Conservation (phyloP, 2,113 vertebrate species). For the Dromas ardeola region DNA sequence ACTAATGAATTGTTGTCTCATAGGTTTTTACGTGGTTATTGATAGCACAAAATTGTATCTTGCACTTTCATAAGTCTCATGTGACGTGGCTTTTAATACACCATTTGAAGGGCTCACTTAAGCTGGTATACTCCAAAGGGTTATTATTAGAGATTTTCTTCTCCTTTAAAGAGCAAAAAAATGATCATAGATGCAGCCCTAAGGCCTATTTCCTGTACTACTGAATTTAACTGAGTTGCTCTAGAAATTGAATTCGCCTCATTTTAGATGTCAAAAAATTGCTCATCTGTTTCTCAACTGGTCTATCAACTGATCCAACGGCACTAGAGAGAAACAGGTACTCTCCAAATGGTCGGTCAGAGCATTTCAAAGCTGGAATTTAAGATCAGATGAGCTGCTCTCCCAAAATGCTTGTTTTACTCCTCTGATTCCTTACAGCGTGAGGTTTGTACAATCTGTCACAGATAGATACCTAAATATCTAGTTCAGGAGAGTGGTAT, state of each 20-base stretch:
- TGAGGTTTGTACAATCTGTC: neutral
- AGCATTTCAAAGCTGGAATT: neutral
- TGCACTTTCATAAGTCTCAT: neutral
- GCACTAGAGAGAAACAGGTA: neutral
- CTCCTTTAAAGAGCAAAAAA: neutral
- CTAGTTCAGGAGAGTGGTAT: neutral
- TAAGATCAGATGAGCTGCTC: neutral
- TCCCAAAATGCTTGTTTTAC: neutral
- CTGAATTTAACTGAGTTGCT: neutral
- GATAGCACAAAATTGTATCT: neutral
- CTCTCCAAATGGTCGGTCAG: neutral
- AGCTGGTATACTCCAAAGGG: neutral
- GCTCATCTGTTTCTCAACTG: neutral
- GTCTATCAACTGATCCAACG: neutral
- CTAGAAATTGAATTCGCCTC: neutral
- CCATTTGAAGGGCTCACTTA: neutral
- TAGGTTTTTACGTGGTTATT: neutral
- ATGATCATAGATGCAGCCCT: neutral
- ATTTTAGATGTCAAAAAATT: neutral
- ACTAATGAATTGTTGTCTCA: neutral
- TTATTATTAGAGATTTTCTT: neutral
- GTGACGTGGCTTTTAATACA: neutral
- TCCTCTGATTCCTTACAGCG: neutral
- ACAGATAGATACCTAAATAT: neutral
- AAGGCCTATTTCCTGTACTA: neutral